Evolutionary conservation across 1,140 invertebrate genomes (phyloP), one percentile per base, ranked within the genome.

Genomic region (Drosophila lacteicornis): DNA sequence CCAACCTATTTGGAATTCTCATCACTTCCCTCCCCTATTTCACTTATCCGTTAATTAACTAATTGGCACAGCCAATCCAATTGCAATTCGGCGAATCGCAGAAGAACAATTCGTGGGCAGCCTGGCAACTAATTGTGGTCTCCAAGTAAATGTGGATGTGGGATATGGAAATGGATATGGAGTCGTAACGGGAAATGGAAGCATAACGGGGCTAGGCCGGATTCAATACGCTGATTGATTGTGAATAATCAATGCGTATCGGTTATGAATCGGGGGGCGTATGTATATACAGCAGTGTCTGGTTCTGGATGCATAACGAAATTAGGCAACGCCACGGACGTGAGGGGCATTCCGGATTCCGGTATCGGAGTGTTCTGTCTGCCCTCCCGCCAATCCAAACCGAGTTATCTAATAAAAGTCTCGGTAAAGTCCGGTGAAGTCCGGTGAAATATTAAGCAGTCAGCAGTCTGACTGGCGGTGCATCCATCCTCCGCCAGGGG

Each of bases 381-480:
- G 17, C 30, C 13, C n/a, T n/a, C 17, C 38, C 19, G 15, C 25
- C 51, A 55, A 70, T 75, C 80, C 75, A 88, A 88, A 65, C 66
- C 61, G 62, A 80, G 76, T 86, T 73, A 86, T 82, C 60, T 77
- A 80, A 86, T 84, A 84, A 88, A 83, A 83, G 84, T 83, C 58
- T 47, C 63, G 51, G 60, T 68, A 17, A 51, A 53, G 47, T 60
- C 47, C 55, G 36, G 79, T 86, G 69, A 88, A 88, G 42, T 56
- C 47, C 55, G 36, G 79, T 86, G 69, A 88, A 88, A 84, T 83
- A 88, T 88, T 88, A 63, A 83, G 60, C 83, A 80, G 71, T 79
- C 69, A 70, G 77, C 60, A 74, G 27, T 43, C 46, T 78, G 81
- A 65, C 62, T 45, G 57, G 42, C 11, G 51, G 6, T 50, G 43